Evolutionary conservation across 1,140 invertebrate species (phyloP), one percentile per base, ranked within the genome.

Genomic region (Camponotus pennsylvanicus): DNA sequence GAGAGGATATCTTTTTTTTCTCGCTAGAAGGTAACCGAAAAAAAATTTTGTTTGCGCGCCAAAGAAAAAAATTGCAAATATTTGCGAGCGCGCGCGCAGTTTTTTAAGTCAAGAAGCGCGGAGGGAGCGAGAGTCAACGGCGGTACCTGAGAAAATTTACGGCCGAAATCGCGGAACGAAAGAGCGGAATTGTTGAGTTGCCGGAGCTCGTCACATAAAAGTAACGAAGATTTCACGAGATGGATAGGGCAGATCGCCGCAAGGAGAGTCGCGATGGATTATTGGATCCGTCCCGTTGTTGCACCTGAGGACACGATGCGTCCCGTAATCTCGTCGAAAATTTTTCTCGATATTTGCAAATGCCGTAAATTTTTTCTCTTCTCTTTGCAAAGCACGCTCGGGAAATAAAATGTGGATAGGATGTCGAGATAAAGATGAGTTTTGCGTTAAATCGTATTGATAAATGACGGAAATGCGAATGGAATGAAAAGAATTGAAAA

Each of bases 61-160:
- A 34, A 42, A 55, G 73, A 52, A 64, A 76, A 79, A 76, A 80
- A 79, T 79, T 66, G 21, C 49, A 57, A 67, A 57, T 70, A 69
- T 57, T 52, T 40, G 45, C 63, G 32, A 13, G 32, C n/a, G 32
- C 11, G n/a, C 21, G 57, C 59, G 4, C 57, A 11, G 21, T 13
- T 5, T 18, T 49, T 49, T 34, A 86, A 66, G 64, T 45, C 45
- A 57, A 32, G 37, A 49, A 45, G 40, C 27, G n/a, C 32, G 1
- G 27, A 18, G 37, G 42, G 21, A 27, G 27, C 49, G 37, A 34
- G 45, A 61, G 84, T 66, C 45, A 52, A 61, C 55, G 15, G 55
- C 40, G 27, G 40, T 70, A 52, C 0, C 21, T 11, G n/a, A 21
- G 15, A 70, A 80, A 64, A 77, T 77, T 77, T 85, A 85, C 64